A percentile compares a stretch with the other conserved stretches of the same genome.
phyloP scores from a whole-genome alignment of 1,140 invertebrate genomes.

The Ladona fulva region DNA sequence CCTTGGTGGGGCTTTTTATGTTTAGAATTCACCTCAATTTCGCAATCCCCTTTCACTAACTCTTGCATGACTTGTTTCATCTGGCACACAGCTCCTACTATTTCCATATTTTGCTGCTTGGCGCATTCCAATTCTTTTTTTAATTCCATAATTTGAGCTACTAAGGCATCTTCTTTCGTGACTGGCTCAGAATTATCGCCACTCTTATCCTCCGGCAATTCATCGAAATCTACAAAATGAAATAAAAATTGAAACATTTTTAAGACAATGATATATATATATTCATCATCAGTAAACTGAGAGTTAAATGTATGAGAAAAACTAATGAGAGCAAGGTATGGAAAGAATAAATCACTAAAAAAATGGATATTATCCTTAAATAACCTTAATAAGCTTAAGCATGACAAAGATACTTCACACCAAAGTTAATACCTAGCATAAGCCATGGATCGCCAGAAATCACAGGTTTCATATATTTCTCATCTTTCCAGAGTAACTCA shows the following conservation, averaged over 20 bases:
- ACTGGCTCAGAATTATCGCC: background rate
- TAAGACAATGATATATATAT: background rate
- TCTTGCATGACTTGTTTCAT: constrained; percentile 51
- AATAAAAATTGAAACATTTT: background rate
- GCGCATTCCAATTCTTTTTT: background rate
- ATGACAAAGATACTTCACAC: too few relatives aligned
- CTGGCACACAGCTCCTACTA: constrained; percentile 26
- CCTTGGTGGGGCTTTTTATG: constrained; percentile 34
- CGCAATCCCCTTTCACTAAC: constrained; percentile 32
- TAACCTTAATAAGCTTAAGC: background rate
- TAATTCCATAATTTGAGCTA: background rate
- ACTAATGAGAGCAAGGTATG: constrained; percentile 33
- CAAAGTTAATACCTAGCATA: constrained; percentile 58
- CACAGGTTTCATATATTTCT: constrained; percentile 65
- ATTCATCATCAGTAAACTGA: constrained; percentile 21
- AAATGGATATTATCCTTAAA: constrained; percentile 25
- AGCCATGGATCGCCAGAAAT: constrained; percentile 70
- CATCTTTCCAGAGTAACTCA: constrained; percentile 53
- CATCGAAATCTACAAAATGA: background rate
- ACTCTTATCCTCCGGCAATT: background rate
- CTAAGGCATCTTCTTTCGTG: background rate
- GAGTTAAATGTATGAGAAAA: constrained; percentile 40
- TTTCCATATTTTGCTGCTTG: background rate
- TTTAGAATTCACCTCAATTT: constrained; percentile 4
- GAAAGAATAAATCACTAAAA: constrained; percentile 2